phyloP scores from a whole-genome alignment of 2,113 vertebrate species.

The Pterocles gutturalis region DNA sequence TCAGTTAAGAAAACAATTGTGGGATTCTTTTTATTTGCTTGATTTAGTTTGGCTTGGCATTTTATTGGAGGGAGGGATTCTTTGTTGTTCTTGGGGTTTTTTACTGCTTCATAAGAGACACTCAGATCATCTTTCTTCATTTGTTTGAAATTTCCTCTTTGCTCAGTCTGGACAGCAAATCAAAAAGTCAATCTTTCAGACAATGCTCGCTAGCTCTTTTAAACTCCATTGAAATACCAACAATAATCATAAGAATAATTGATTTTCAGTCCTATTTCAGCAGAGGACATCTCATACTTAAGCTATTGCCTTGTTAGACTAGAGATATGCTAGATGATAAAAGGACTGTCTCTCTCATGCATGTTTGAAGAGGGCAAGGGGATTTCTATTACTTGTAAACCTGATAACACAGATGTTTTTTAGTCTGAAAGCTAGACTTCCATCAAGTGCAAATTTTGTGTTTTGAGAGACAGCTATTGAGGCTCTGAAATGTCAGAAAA shows the following conservation, averaged over 20 bases:
- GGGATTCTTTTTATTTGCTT: neutral
- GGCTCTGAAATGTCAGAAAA: constrained; percentile 9
- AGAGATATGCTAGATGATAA: constrained; percentile 1
- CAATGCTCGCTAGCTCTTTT: neutral
- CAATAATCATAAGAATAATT: constrained; percentile 19
- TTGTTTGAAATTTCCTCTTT: neutral
- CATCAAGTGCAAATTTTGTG: neutral
- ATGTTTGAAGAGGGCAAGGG: neutral
- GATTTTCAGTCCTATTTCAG: constrained; percentile 35
- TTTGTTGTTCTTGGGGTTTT: neutral
- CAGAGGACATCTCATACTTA: neutral
- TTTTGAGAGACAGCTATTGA: constrained; percentile 9
- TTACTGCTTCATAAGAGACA: neutral
- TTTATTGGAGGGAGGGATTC: neutral
- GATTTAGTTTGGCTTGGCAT: neutral
- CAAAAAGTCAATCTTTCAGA: constrained; percentile 16
- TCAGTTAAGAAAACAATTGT: neutral
- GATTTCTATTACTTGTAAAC: constrained; percentile 48
- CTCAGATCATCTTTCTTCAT: neutral
- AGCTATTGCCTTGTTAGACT: constrained; percentile 21
- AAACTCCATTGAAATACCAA: constrained; percentile 11
- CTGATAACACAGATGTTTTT: constrained; percentile 35
- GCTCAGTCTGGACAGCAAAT: neutral
- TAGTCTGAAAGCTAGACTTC: constrained; percentile 48
- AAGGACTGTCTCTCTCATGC: neutral